A percentile compares a stretch with the other conserved stretches of the same genome.
Evolutionary conservation across 2,113 vertebrate species (phyloP).

Genomic region (Eonycteris spelaea): DNA sequence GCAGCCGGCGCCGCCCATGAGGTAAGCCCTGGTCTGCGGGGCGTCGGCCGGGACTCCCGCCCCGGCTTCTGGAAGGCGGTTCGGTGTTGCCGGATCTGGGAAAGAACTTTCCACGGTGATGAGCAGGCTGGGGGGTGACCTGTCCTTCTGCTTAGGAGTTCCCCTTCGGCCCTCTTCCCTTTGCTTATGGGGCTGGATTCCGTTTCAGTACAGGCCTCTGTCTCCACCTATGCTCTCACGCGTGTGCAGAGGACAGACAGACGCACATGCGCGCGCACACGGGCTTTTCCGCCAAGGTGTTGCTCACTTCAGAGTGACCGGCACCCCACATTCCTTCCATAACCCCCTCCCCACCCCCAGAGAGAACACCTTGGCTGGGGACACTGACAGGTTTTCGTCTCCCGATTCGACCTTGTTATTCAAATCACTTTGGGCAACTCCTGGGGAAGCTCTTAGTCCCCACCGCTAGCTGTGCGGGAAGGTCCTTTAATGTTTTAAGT

Average conservation of each 20-base stretch:
- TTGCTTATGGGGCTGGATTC: not conserved
- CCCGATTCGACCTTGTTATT: not conserved
- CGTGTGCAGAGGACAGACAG: fast-evolving
- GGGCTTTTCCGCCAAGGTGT: not conserved
- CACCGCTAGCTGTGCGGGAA: not conserved
- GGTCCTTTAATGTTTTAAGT: not conserved
- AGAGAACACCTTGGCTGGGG: not conserved
- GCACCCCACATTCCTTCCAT: not conserved
- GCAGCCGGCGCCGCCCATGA: not conserved
- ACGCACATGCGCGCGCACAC: not conserved
- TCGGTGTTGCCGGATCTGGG: not conserved
- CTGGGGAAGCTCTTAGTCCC: not conserved
- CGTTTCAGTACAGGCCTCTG: not conserved
- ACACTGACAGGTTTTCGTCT: not conserved
- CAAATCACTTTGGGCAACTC: not conserved
- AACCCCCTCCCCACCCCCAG: no score
- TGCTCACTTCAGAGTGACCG: not conserved
- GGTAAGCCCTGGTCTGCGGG: fast-evolving
- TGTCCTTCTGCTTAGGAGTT: not conserved
- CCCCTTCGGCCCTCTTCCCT: not conserved
- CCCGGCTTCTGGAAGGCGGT: not conserved
- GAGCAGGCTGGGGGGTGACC: no score
- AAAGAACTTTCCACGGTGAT: fast-evolving
- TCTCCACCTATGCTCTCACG: fast-evolving
- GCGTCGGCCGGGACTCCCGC: fast-evolving